Conservation (phyloP, 2,797 vertebrate species). For the Molossus molossus region DNA sequence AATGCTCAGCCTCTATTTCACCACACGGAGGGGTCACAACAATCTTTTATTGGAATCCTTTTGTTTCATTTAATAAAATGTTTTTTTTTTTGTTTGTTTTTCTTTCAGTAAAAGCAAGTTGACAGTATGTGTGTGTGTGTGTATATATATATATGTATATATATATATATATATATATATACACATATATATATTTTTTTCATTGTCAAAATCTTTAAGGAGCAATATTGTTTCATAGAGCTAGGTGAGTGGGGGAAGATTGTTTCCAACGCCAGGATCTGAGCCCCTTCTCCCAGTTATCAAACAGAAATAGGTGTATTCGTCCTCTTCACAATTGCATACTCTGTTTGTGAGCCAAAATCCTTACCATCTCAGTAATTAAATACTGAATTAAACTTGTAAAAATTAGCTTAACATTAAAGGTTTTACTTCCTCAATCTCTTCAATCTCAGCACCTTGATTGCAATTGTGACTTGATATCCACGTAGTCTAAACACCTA, state of each 20-base stretch:
- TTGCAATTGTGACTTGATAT: background rate
- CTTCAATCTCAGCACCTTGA: background rate
- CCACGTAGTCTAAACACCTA: background rate
- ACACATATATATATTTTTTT: background rate
- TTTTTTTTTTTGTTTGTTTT: background rate
- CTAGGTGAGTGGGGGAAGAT: background rate
- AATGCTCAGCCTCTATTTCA: background rate
- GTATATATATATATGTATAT: too few relatives aligned
- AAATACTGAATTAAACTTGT: background rate
- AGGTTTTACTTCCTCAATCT: background rate
- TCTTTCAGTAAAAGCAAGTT: background rate
- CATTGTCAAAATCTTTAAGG: conserved; percentile 60
- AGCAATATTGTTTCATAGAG: background rate
- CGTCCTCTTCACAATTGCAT: background rate
- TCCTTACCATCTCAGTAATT: background rate
- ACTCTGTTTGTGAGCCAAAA: background rate
- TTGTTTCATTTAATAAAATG: background rate
- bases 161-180: background rate
- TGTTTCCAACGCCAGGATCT: background rate
- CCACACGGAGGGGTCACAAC: background rate
- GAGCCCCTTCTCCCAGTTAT: fast-evolving
- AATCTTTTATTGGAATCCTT: background rate
- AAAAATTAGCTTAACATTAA: background rate
- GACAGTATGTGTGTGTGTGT: too few relatives aligned
- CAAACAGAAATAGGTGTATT: background rate